These are phyloP conservation scores for Loris lydekkerianus DNA, from an alignment of 2,797 vertebrate species.

Conservation along the genomic window DNA sequence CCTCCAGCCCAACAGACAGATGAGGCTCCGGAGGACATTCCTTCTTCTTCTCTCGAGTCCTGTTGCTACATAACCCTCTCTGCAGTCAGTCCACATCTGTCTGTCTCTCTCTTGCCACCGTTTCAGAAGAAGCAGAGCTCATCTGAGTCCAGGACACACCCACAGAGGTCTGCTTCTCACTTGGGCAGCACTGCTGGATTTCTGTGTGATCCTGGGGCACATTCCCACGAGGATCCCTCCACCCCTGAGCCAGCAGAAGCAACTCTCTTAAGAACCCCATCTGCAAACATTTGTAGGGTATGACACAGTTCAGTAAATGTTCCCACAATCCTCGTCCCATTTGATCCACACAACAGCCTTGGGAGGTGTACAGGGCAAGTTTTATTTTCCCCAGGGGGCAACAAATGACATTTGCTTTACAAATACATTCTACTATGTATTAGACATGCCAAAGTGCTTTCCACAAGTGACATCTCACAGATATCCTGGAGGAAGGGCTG, in stretches of 20 bases:
- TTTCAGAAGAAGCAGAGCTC: conserved; percentile 48
- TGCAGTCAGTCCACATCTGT: neutral
- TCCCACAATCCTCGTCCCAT: neutral
- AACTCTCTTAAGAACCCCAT: neutral
- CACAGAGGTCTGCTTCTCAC: no score
- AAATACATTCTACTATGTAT: neutral
- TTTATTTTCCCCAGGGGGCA: neutral
- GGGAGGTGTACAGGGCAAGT: neutral
- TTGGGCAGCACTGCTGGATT: rapidly evolving
- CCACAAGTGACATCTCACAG: neutral
- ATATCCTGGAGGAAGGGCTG: neutral
- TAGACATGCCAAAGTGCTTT: neutral
- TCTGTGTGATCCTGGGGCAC: neutral
- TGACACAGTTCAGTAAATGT: neutral
- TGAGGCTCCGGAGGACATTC: conserved; percentile 52
- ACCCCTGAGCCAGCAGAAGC: neutral
- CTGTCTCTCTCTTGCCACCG: neutral
- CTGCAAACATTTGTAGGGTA: neutral
- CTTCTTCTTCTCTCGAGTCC: conserved; percentile 45
- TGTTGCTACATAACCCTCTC: neutral
- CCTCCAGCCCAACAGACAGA: conserved; percentile 81
- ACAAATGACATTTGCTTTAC: neutral
- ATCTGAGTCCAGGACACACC: neutral
- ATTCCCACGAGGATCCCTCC: neutral
- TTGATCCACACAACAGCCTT: neutral